Evolutionary conservation across 2,113 vertebrate genomes (phyloP), one percentile per base, ranked within the genome.

Genomic region (Cyprinodon brontotheroides): DNA sequence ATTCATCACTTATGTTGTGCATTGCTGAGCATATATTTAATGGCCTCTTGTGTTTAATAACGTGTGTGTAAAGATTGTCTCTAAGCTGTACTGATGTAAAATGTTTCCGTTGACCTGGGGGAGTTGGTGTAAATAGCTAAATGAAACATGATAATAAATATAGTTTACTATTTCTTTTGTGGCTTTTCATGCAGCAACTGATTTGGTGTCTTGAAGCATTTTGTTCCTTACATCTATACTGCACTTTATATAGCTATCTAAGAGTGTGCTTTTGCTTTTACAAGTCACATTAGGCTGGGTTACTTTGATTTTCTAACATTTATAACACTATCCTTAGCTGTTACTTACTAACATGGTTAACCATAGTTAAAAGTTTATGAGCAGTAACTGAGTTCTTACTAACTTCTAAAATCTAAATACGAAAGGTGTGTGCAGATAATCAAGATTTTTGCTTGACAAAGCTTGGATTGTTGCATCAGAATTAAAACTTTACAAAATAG

Each of bases 61-160:
- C 85, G 60, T 81, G 72, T 89, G 73, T 89, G 86, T 86, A 82
- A 78, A 86, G 89, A 86, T 22, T 69, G 67, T 80, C 72, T 84
- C 77, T 78, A 41, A 85, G 84, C 61, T 82, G 74, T 84, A 78
- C 70, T 29, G 45, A 41, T 85, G 81, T 86, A 61, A 79, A 75
- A 57, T 70, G 45, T 82, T 83, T 84, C 79, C 77, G 72, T 84
- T 89, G 81, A 69, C 78, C 48, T 78, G 53, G 62, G 83, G 83
- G 80, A 83, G 88, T 83, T 95, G 92, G 91, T 98, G 96, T 97
- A 96, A 94, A 96, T 94, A 97, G 94, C 91, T 94, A 90, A 78
- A 85, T 79, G 68, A 84, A 89, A 84, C 92, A 89, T 92, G 93
- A 95, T 91, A 95, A 95, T 96, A 96, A 95, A 95, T 84, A 93